These are phyloP conservation scores for Nezara viridula DNA, from an alignment of 2,888 invertebrate species.

Conservation along the genomic window DNA sequence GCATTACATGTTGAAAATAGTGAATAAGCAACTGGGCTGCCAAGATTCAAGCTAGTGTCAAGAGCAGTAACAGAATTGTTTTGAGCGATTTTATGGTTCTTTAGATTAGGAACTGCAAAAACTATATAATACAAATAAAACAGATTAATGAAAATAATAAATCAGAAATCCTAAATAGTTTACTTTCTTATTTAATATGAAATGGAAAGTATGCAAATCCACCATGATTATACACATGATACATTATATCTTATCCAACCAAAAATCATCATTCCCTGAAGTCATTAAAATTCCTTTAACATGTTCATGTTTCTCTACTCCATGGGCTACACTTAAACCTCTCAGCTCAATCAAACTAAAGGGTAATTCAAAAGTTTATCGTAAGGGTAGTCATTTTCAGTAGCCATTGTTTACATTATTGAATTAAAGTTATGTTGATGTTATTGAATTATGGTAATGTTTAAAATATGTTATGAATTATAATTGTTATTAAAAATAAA, in stretches of 20 bases:
- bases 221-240: not conserved
- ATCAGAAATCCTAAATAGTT: not conserved
- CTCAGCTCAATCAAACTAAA: too few species aligned
- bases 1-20: slow-evolving; percentile 36
- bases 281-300: not conserved
- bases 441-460: too few species aligned
- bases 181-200: not conserved
- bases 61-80: not conserved
- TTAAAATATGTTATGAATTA: too few species aligned
- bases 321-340: too few species aligned
- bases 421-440: too few species aligned
- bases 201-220: not conserved
- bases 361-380: too few species aligned
- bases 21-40: slow-evolving; percentile 35
- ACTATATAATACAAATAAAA: not conserved
- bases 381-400: too few species aligned
- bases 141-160: not conserved
- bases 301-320: too few species aligned
- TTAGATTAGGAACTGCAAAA: not conserved
- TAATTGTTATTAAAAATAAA: too few species aligned
- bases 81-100: not conserved
- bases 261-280: not conserved
- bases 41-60: not conserved
- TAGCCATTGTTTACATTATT: too few species aligned
- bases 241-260: not conserved